Percentiles rank a stretch among this genome's conserved stretches.
phyloP scores from a whole-genome alignment of 23 tunicate genomes.

The Halocynthia roretzi region DNA sequence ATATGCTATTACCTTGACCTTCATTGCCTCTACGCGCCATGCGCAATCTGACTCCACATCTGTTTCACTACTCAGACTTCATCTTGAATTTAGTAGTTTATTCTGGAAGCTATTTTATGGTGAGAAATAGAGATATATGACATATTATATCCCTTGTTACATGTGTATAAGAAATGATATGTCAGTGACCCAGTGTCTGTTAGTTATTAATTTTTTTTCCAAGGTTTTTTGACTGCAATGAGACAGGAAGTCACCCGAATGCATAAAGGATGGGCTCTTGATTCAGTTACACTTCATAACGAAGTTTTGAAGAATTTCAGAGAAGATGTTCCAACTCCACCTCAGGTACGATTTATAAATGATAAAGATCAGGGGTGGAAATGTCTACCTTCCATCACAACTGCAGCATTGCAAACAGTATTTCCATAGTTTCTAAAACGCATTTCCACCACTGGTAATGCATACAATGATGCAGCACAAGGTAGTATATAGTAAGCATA shows the following conservation, averaged over 20 bases:
- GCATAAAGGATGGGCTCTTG: constrained; percentile 99
- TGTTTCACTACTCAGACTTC: no score
- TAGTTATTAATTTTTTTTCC: background rate
- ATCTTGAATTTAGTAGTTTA: background rate
- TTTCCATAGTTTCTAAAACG: background rate
- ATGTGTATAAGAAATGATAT: background rate
- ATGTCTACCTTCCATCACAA: no score
- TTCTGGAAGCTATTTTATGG: background rate
- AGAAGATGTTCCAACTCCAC: constrained; percentile 83
- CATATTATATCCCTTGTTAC: no score
- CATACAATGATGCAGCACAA: no score
- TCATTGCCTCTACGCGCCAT: no score
- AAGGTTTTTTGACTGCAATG: constrained; percentile 97
- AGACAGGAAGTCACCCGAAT: constrained; percentile 99
- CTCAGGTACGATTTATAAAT: constrained; percentile 33
- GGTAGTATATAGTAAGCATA: no score
- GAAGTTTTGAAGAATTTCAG: constrained; percentile 79
- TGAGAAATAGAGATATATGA: no score
- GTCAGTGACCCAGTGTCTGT: no score
- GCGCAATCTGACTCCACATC: no score
- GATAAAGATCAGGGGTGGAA: no score
- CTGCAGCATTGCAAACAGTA: no score
- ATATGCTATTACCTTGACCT: no score
- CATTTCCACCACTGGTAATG: background rate
- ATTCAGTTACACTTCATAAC: constrained; percentile 93